Evolutionary conservation across 2,888 invertebrate species (phyloP).

Genomic region (Cryptus armator): DNA sequence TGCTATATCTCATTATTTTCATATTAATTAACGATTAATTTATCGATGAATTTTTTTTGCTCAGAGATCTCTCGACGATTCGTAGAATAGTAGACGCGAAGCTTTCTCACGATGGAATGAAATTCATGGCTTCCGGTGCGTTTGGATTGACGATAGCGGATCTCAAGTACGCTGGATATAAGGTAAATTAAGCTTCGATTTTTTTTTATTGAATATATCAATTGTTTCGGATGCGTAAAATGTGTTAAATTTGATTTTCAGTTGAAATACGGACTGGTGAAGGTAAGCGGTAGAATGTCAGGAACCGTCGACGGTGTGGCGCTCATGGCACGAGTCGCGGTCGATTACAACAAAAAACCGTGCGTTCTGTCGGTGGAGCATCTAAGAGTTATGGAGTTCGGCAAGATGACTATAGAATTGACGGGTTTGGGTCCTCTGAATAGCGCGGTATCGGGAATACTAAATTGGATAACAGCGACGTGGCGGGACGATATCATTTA

Average conservation of each 20-base stretch:
- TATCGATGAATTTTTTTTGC: conserved; percentile 4
- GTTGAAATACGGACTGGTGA: conserved; percentile 62
- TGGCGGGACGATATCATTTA: conserved; percentile 67
- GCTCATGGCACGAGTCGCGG: conserved; percentile 51
- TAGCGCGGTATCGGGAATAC: conserved; percentile 56
- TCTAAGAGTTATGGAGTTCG: conserved; percentile 68
- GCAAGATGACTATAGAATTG: conserved; percentile 62
- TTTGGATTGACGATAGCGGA: conserved; percentile 68
- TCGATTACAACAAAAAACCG: conserved; percentile 69
- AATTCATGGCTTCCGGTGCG: conserved; percentile 64
- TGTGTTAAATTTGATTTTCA: conserved; percentile 8
- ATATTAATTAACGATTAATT: neutral
- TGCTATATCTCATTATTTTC: neutral
- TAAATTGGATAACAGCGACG: conserved; percentile 63
- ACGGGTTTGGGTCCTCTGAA: conserved; percentile 71
- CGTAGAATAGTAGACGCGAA: conserved; percentile 65
- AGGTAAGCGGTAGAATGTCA: conserved; percentile 63
- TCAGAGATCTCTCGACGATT: conserved; percentile 72
- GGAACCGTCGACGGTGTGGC: conserved; percentile 66
- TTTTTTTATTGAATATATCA: neutral
- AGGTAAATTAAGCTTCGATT: conserved; percentile 63
- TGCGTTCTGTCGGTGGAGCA: conserved; percentile 66
- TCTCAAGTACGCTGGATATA: conserved; percentile 69
- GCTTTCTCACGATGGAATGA: conserved; percentile 62
- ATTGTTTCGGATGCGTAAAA: neutral